Base-by-base conservation (phyloP, 2,888 invertebrate species). In the Chironomus tentans region DNA sequence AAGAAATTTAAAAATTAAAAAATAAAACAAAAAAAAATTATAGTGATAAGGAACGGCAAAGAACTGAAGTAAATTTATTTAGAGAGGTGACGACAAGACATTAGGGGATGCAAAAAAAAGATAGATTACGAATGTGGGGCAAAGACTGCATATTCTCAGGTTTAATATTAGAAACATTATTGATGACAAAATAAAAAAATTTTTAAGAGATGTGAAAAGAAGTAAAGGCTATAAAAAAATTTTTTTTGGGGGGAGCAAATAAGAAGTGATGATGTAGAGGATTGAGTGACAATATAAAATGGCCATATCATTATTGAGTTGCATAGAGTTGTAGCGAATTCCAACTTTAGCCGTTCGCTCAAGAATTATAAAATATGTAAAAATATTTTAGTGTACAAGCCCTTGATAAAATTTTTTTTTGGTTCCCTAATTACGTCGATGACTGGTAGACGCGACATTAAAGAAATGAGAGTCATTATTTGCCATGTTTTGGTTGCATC, bases 131-230 rank as follows among this genome's bases (percentile, higher is more conserved):
- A 24, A 21, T 18, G 65, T 22, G 65, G 65, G 65, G 65, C 24
- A 24, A 65, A 65, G 65, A 65, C 65, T 65, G 65, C 21, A 22
- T 65, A 65, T 65, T 65, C 65, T 65, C 65, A 65, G 65, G 65
- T 65, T 21, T 21, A 65, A 21, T 24, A 65, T 65, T 65, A 65
- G 21, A 65, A 22, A 65, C 65, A 38, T 38, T 65, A 65, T 65
- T 24, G 65, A 65, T 7, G 21, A 21, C 18, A 18, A 65, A 24
- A 65, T 22, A 65, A 15, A 50, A n/a, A 15, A 15, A 5, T 15
- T 56, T 56, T n/a, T 18, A 56, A 56, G 6, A 18, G 38, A 38
- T 38, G 5, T 15, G 6, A 56, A 56, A 56, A 50, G 50, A 18
- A 56, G 38, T 0, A 38, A 38, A 4, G 18, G 56, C 56, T 56